phyloP scores from a whole-genome alignment of 2,797 vertebrate genomes.

The Hoplostethus atlanticus region DNA sequence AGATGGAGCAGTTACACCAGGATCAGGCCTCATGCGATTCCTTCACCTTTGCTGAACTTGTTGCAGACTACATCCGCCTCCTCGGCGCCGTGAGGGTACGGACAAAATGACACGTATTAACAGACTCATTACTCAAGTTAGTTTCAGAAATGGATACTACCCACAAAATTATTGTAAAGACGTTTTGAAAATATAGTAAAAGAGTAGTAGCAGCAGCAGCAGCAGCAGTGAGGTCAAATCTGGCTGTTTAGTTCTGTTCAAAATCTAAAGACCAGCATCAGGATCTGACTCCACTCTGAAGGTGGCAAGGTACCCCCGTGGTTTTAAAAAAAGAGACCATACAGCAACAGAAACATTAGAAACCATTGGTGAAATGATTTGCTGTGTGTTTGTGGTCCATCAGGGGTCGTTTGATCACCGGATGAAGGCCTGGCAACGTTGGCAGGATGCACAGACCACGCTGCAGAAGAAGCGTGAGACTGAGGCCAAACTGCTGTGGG shows the following conservation, averaged over 20 bases:
- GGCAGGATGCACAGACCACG: slow-evolving; percentile 94
- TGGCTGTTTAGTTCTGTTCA: too few species aligned
- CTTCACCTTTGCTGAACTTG: slow-evolving; percentile 92
- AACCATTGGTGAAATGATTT: slow-evolving; percentile 4
- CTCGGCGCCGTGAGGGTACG: slow-evolving; percentile 92
- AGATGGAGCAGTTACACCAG: slow-evolving; percentile 96
- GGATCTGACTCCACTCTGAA: too few species aligned
- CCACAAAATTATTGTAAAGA: too few species aligned
- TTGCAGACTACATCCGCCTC: slow-evolving; percentile 96
- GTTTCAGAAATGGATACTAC: too few species aligned
- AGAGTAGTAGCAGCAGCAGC: too few species aligned
- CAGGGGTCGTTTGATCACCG: slow-evolving; percentile 97
- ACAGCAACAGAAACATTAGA: too few species aligned
- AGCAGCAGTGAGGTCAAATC: too few species aligned
- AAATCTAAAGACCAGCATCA: too few species aligned
- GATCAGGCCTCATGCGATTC: slow-evolving; percentile 94
- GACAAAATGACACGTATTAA: not conserved
- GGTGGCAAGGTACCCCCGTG: too few species aligned
- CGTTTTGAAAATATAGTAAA: too few species aligned
- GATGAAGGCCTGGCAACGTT: slow-evolving; percentile 97
- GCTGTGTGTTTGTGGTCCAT: not conserved
- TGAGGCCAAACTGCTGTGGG: slow-evolving; percentile 96
- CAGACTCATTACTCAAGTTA: too few species aligned
- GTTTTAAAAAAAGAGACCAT: too few species aligned
- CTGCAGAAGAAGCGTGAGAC: slow-evolving; percentile 97